These are phyloP conservation scores for Riptortus pedestris DNA, from an alignment of 1,140 invertebrate genomes.

Conservation along the genomic window DNA sequence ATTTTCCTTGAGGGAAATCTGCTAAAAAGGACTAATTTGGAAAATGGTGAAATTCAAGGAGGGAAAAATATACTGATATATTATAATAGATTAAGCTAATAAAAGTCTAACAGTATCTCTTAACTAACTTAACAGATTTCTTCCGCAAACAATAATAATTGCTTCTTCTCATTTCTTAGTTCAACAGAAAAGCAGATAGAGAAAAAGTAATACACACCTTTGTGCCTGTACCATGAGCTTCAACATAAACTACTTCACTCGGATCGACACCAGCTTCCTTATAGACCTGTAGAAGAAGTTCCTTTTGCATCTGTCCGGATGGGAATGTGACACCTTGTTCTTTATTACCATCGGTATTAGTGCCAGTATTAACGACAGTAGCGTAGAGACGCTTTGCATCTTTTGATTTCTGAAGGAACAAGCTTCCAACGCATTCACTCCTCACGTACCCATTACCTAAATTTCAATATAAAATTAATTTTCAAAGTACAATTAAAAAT, in stretches of 20 bases:
- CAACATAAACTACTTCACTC: slow-evolving; percentile 71
- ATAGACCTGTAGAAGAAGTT: slow-evolving; percentile 77
- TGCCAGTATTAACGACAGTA: slow-evolving; percentile 71
- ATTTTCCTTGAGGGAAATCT: no score
- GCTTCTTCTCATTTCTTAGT: no score
- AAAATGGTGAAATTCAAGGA: no score
- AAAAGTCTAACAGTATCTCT: no score
- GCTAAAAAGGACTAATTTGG: no score
- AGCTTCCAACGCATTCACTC: slow-evolving; percentile 71
- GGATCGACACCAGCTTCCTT: slow-evolving; percentile 71
- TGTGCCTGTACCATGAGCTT: slow-evolving; percentile 94
- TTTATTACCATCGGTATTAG: slow-evolving; percentile 85
- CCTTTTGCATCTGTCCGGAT: slow-evolving; percentile 72
- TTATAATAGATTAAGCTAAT: no score
- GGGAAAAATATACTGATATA: no score
- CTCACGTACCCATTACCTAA: slow-evolving; percentile 78
- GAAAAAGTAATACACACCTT: no score
- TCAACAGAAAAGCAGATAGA: no score
- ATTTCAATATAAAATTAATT: neutral
- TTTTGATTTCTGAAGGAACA: slow-evolving; percentile 68
- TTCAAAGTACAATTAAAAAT: no score
- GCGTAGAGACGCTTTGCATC: slow-evolving; percentile 74
- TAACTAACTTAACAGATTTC: no score
- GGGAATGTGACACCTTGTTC: slow-evolving; percentile 85
- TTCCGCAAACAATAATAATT: no score